phyloP scores from a whole-genome alignment of 2,888 invertebrate species.

The Apodemia mormo region DNA sequence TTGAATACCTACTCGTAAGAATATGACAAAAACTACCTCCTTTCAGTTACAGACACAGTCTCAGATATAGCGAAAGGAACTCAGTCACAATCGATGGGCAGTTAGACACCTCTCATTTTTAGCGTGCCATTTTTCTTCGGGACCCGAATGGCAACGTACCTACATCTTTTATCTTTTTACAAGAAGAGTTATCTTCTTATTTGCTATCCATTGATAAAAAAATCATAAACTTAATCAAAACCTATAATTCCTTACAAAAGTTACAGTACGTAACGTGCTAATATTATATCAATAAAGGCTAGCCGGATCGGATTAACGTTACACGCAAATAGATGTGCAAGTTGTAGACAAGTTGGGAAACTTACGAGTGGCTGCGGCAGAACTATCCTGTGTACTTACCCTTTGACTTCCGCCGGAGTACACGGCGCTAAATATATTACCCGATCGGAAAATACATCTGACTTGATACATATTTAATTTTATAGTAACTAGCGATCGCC shows the following conservation, averaged over 20 bases:
- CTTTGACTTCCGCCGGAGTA: constrained; percentile 48
- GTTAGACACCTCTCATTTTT: no score
- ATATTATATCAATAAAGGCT: neutral
- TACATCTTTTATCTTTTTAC: no score
- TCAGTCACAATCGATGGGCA: no score
- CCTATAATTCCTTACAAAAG: neutral
- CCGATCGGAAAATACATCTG: constrained; percentile 1
- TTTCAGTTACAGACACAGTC: no score
- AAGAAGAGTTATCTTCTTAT: no score
- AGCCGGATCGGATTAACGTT: constrained; percentile 34
- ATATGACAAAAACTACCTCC: no score
- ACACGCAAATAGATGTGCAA: constrained; percentile 59
- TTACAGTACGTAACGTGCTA: neutral
- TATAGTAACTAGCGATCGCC: no score
- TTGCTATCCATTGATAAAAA: no score
- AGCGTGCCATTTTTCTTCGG: no score
- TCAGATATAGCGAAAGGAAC: no score
- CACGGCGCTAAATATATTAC: constrained; percentile 29
- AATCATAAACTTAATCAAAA: neutral
- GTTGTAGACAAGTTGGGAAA: constrained; percentile 46
- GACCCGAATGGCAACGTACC: no score
- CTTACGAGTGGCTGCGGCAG: constrained; percentile 42
- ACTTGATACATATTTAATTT: neutral
- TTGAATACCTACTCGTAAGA: no score
- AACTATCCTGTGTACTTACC: constrained; percentile 56